Base-by-base conservation (phyloP, 2,888 invertebrate species). In the Muscina levida region DNA sequence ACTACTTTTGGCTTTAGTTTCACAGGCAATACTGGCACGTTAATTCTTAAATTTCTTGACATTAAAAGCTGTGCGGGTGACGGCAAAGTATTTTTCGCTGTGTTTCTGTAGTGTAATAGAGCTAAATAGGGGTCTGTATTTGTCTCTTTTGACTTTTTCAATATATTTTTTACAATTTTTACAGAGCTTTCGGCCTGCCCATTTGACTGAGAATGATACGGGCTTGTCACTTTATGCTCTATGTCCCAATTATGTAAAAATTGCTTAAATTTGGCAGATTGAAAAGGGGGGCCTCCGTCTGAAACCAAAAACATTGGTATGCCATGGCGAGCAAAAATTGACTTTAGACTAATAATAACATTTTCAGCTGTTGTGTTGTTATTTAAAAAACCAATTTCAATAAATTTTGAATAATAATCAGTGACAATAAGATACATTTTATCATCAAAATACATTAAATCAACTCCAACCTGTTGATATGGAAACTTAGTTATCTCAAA, bases 401-500 rank as follows among this genome's bases (percentile, higher is more conserved):
- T 59, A 19, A 59, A 59, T 31, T 59, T 37, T 15, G 59, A 59
- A 17, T 59, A 59, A 59, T 59, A 59, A 39, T 59, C 59, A 1
- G 31, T 37, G 37, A 59, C 37, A 59, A 59, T 17, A 15, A 37
- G 37, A 39, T 59, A 59, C 37, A 59, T 59, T 59, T 59, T 37
- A 17, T 19, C 37, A 17, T 59, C 59, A 37, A 59, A 59, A 59
- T 59, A 17, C 59, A 59, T 59, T 37, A 59, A 13, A 19, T 59
- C 37, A 17, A 59, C 24, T 17, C 39, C 59, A 8, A 57, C 31
- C 8, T 31, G 57, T 31, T 57, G 57, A 31, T 31, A 57, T 11
- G 46, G 65, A 44, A 65, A 65, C 22, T 65, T 65, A n/a, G 65
- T 65, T 1, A 65, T 44, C 15, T 44, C 44, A 65, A 44, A 65